Conservation (phyloP, 2,113 vertebrate species). For the human region DNA sequence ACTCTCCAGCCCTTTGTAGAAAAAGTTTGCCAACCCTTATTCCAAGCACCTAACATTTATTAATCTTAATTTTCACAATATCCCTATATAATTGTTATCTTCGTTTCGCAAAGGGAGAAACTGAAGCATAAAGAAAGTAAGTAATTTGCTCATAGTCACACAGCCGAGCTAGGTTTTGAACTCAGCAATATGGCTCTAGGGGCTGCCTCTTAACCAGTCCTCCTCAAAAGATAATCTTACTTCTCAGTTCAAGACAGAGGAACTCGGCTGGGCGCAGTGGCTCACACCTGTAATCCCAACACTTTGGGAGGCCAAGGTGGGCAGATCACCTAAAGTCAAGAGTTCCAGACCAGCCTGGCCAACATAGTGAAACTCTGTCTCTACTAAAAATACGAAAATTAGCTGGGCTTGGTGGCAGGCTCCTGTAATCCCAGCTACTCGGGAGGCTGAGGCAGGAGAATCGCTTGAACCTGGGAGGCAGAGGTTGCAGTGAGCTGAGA, state of each 20-base stretch:
- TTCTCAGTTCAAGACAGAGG: neutral
- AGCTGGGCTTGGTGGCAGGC: too few species aligned
- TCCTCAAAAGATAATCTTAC: neutral
- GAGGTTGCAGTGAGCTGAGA: too few species aligned
- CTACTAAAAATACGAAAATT: too few species aligned
- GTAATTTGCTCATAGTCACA: neutral
- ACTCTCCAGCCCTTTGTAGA: neutral
- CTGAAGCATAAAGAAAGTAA: neutral
- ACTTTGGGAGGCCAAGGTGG: too few species aligned
- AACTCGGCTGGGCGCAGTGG: too few species aligned
- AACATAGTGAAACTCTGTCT: too few species aligned
- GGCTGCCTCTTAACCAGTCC: neutral
- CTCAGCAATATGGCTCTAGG: neutral
- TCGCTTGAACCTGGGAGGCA: accelerated
- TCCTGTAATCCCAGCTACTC: too few species aligned
- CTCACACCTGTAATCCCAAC: too few species aligned
- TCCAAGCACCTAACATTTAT: neutral
- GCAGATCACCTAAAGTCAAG: too few species aligned
- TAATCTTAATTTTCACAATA: neutral
- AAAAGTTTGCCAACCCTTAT: neutral
- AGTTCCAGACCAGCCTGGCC: too few species aligned
- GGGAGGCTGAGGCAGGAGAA: too few species aligned
- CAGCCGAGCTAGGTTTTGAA: neutral
- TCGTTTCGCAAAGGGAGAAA: neutral
- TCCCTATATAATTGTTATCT: neutral